Base-by-base conservation (phyloP, 2,113 vertebrate genomes). In the Catharus fuscescens region DNA sequence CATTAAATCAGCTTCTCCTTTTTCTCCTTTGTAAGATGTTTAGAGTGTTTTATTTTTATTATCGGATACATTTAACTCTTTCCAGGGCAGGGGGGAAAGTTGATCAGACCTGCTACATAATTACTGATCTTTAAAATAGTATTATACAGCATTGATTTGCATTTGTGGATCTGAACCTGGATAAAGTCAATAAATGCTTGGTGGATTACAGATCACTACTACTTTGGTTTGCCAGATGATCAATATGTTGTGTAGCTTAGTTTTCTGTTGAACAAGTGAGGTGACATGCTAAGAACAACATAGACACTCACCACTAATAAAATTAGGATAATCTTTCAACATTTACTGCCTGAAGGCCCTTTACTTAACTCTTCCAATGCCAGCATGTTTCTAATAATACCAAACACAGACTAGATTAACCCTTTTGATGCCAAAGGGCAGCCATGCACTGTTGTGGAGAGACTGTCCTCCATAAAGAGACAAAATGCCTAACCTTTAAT, bases 1-100 rank as follows among this genome's bases (percentile, higher is more conserved):
- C 98, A 98, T 98, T 99, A 98, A 98, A 98, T 98, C 98, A 97
- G 98, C 97, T 98, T 96, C 98, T 97, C 97, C 96, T 97, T 97
- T 94, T 96, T 84, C 92, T 85, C 86, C 50, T 96, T 93, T 92
- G 78, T 93, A 93, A 93, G 83, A 95, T 94, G 86, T 97, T 97
- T 92, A 92, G 89, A 91, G 81, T 64, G 83, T 80, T 97, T 95
- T 93, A 77, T 93, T 96, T 97, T 97, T 97, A 96, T 96, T 97
- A 97, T 96, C 93, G 86, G 66, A 48, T 78, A 88, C 62, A 38
- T 88, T 96, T 96, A 91, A 88, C 83, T 86, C 93, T 95, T 97
- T 97, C 73, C 89, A 83, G 65, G 44, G 66, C 69, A 82, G 38
- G 13, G 13, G 29, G 6, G 32, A 88, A 95, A 84, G 62, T 79